Percentiles rank a stretch among this genome's conserved stretches.
These are phyloP conservation scores for Leptinotarsa rubiginosa DNA, from an alignment of 2,888 invertebrate species.

Conservation along the genomic window DNA sequence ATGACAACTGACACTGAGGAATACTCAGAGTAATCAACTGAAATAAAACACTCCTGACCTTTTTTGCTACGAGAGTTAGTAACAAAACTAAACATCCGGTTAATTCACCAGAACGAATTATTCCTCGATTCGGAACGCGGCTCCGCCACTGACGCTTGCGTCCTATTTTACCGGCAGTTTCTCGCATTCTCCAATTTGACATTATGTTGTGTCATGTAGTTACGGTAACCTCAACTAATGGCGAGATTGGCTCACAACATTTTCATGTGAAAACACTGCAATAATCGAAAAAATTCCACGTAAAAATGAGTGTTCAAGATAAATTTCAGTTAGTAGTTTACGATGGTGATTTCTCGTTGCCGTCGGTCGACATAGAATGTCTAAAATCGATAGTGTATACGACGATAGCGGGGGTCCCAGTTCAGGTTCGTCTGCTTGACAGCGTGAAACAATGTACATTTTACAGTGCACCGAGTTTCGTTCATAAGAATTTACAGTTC, in stretches of 20 bases:
- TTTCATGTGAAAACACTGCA: neutral
- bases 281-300: conserved; percentile 12
- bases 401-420: conserved; percentile 58
- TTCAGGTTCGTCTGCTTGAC: conserved; percentile 54
- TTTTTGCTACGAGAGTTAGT: no score
- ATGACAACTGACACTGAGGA: no score
- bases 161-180: conserved; percentile 14
- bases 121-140: neutral
- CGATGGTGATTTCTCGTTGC: conserved; percentile 89
- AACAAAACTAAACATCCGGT: no score
- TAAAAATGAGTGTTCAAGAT: conserved; percentile 57
- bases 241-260: neutral
- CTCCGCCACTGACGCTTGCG: conserved; percentile 6
- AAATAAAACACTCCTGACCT: no score
- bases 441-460: conserved; percentile 53
- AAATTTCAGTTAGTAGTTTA: conserved; percentile 75
- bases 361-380: conserved; percentile 86
- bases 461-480: conserved; percentile 53
- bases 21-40: no score
- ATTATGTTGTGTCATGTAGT: neutral
- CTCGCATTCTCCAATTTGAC: conserved; percentile 8
- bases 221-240: conserved; percentile 21
- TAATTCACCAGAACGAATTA: no score
- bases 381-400: conserved; percentile 81
- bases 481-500: conserved; percentile 50